Base-by-base conservation (phyloP, 2,797 vertebrate genomes). In the Spondyliosoma cantharus region DNA sequence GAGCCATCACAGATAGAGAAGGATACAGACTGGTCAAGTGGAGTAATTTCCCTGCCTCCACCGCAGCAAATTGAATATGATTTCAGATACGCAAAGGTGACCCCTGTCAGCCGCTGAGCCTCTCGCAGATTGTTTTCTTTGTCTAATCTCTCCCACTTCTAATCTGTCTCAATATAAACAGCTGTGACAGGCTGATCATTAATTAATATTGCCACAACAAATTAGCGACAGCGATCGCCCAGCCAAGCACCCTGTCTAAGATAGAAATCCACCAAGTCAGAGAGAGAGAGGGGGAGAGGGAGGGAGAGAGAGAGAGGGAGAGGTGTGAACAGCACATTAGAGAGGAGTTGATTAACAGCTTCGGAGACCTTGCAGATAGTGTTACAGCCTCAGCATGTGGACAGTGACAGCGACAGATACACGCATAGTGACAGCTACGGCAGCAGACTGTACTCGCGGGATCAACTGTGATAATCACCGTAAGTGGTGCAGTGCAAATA, bases 181-280 rank as follows among this genome's bases (percentile, higher is more conserved):
- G 89, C 92, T 92, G 85, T 93, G 92, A 94, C 94, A 93, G 91
- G 92, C 89, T 93, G 94, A 91, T 87, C 91, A 93, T 94, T 97
- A 95, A 96, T 97, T 96, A 97, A 96, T 96, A 95, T 92, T 95
- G 91, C 94, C 93, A 90, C 94, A 94, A 94, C 93, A 95, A 96
- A 96, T 96, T 95, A 96, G 90, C 87, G 80, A 92, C 90, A 91
- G 89, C 74, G 81, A 90, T 90, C 90, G 77, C 78, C 83, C 22
- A 58, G 86, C 84, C 92, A 82, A 82, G 86, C 77, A 13, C 83
- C 87, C 83, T 71, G 83, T 90, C 90, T 83, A 64, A 82, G 81
- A 87, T 78, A 81, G 89, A 82, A 89, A 87, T 78, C 84, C 81
- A 69, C 80, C 77, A 50, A 79, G 78, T 75, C n/a, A 5, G 52